Base-by-base conservation (phyloP, 2,888 invertebrate species). In the Eristalis intricaria region DNA sequence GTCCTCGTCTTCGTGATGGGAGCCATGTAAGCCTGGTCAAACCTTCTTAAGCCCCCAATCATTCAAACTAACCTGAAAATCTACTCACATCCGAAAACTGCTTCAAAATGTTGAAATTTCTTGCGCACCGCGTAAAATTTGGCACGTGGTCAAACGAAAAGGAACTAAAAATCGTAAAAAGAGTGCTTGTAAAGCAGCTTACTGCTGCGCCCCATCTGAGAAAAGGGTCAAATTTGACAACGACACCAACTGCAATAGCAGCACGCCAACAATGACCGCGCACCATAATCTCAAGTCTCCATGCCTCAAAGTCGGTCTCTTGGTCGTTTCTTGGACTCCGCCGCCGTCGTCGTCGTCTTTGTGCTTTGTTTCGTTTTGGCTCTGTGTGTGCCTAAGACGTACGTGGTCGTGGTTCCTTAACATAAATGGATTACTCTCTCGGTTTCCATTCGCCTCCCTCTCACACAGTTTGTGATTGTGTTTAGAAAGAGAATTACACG, bases 61-160 rank as follows among this genome's bases (percentile, higher is more conserved):
- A n/a, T n/a, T n/a, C n/a, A n/a, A n/a, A n/a, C n/a, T n/a, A n/a
- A n/a, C n/a, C n/a, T n/a, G n/a, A n/a, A n/a, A n/a, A n/a, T n/a
- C n/a, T n/a, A n/a, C n/a, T n/a, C n/a, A n/a, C n/a, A n/a, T n/a
- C n/a, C n/a, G n/a, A n/a, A n/a, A n/a, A n/a, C n/a, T 32, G 50
- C 19, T 50, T 32, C 32, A 32, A 32, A 29, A 32, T 32, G 50
- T 8, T 19, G 19, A 19, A 1, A 15, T 43, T 19, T 0, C 43
- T 19, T 19, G 19, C 7, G 2, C 50, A 50, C 7, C n/a, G 50
- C 8, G 19, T 50, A n/a, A 19, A 22, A 63, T 64, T 84, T 76
- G 77, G 77, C 81, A 85, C 81, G 85, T 85, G 85, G 73, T 74
- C 73, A 73, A 81, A 85, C 26, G 75, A 84, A 84, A 81, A 73